A percentile compares a stretch with the other conserved stretches of the same genome.
Evolutionary conservation across 2,113 vertebrate species (phyloP).

Genomic region (Cinclus mexicanus): DNA sequence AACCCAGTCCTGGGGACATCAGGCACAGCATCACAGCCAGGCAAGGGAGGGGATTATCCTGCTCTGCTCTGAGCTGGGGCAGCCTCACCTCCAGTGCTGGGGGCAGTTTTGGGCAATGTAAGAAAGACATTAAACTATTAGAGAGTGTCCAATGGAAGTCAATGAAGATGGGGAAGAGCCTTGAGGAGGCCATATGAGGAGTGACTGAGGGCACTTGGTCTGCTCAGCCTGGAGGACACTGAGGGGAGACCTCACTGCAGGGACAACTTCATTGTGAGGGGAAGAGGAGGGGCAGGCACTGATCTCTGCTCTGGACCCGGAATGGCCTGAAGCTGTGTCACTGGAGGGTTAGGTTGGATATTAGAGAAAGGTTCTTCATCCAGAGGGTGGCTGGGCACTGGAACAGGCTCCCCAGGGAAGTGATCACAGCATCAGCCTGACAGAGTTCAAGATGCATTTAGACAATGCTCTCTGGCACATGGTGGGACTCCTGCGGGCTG

Average conservation of each 20-base stretch:
- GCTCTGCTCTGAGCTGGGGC: not conserved
- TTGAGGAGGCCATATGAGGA: not conserved
- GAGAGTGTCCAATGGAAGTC: not conserved
- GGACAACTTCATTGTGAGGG: fast-evolving
- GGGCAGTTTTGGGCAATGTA: fast-evolving
- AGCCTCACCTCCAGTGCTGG: not conserved
- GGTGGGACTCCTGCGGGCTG: not conserved
- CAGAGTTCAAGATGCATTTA: not conserved
- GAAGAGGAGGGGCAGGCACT: not conserved
- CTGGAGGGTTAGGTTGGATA: not conserved
- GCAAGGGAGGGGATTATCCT: not conserved
- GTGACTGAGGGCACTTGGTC: fast-evolving
- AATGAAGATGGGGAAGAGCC: not conserved
- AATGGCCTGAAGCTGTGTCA: not conserved
- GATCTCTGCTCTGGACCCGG: not conserved
- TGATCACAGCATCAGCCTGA: not conserved
- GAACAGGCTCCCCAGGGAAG: not conserved
- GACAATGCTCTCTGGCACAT: fast-evolving
- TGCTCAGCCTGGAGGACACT: not conserved
- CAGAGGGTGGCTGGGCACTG: not conserved
- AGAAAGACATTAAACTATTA: fast-evolving
- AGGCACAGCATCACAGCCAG: fast-evolving
- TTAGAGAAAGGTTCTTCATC: not conserved
- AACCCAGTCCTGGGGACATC: not conserved
- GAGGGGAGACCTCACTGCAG: not conserved